Percentiles rank a stretch among this genome's conserved stretches.
phyloP scores from a whole-genome alignment of 2,888 invertebrate species.

The Scaeva pyrastri region DNA sequence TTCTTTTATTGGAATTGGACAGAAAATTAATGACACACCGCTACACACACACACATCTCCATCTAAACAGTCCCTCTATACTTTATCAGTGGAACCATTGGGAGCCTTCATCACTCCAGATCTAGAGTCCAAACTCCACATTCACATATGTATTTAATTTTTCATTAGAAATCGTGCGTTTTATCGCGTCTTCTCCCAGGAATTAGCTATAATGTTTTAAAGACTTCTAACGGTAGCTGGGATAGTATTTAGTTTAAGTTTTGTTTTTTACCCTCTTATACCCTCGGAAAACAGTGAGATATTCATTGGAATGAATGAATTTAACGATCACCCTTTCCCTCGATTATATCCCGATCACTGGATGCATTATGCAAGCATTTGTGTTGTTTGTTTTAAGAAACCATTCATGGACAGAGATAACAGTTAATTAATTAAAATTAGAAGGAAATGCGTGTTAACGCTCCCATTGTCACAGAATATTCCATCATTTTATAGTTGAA shows the following conservation, averaged over 20 bases:
- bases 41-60: slow-evolving; percentile 11
- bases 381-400: slow-evolving; percentile 25
- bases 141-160: slow-evolving; percentile 36
- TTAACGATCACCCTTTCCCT: slow-evolving; percentile 48
- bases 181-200: slow-evolving; percentile 64
- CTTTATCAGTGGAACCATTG: background rate
- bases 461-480: slow-evolving; percentile 23
- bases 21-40: slow-evolving; percentile 62
- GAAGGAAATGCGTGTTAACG: slow-evolving; percentile 10
- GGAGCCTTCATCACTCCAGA: too few relatives aligned
- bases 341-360: slow-evolving; percentile 5
- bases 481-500: background rate
- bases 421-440: slow-evolving; percentile 36
- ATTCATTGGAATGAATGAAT: slow-evolving; percentile 56
- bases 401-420: slow-evolving; percentile 48
- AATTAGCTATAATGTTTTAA: slow-evolving; percentile 34
- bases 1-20: slow-evolving; percentile 60
- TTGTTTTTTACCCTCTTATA: background rate
- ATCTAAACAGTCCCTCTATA: too few relatives aligned
- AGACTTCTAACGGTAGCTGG: slow-evolving; percentile 12
- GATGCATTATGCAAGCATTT: background rate
- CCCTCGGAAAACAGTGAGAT: background rate
- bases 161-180: slow-evolving; percentile 52
- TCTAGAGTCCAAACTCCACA: too few relatives aligned
- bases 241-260: slow-evolving; percentile 1